Conservation (phyloP, 2,113 vertebrate genomes). For the Tupaia tana region DNA sequence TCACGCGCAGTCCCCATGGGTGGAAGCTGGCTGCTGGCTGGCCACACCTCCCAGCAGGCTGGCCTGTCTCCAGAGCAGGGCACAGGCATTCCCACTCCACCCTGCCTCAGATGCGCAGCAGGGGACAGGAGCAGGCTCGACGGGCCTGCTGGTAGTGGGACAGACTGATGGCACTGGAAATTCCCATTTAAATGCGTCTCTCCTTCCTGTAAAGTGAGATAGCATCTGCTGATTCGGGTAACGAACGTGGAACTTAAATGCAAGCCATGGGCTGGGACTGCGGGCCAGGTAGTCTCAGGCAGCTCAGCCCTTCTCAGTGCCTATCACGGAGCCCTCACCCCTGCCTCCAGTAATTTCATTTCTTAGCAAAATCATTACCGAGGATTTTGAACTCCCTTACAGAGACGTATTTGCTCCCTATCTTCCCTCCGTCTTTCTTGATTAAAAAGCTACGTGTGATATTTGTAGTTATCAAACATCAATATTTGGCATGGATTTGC, state of each 20-base stretch:
- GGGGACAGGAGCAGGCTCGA: neutral
- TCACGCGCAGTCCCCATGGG: neutral
- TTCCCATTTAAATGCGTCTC: slow-evolving; percentile 36
- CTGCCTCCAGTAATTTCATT: slow-evolving; percentile 72
- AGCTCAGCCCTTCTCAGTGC: slow-evolving; percentile 58
- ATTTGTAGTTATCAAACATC: slow-evolving; percentile 84
- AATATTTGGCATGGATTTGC: slow-evolving; percentile 79
- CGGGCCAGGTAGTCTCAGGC: slow-evolving; percentile 63
- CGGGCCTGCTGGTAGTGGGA: slow-evolving; percentile 25
- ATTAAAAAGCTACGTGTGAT: slow-evolving; percentile 82
- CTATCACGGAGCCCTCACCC: slow-evolving; percentile 61
- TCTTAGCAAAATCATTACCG: slow-evolving; percentile 81
- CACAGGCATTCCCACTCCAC: neutral
- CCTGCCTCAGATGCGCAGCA: neutral
- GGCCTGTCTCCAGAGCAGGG: neutral
- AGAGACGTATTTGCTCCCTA: slow-evolving; percentile 73
- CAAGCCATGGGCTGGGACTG: neutral
- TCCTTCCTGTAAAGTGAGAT: slow-evolving; percentile 30
- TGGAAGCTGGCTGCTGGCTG: neutral
- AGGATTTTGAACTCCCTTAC: slow-evolving; percentile 74
- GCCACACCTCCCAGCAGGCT: neutral
- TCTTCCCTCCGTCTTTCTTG: slow-evolving; percentile 78
- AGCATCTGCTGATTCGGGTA: neutral
- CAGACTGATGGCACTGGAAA: neutral
- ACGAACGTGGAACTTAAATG: slow-evolving; percentile 11